Percentiles rank a stretch among this genome's conserved stretches.
phyloP scores from a whole-genome alignment of 2,888 invertebrate species.

The Cantharis nigra region DNA sequence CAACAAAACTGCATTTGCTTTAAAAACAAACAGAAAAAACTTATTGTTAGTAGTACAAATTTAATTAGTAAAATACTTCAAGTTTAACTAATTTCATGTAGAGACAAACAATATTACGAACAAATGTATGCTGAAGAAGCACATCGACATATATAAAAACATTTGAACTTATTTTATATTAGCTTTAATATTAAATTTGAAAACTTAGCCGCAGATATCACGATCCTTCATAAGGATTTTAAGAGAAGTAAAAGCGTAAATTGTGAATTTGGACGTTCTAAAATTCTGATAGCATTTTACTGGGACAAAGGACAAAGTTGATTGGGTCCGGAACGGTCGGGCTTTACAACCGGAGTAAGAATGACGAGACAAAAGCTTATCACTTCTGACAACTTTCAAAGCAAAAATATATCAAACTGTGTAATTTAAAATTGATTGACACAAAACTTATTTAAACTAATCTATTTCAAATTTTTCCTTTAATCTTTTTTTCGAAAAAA shows the following conservation, averaged over 20 bases:
- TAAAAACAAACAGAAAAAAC: not conserved
- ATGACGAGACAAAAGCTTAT: conserved; percentile 40
- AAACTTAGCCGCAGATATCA: not conserved
- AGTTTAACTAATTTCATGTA: not conserved
- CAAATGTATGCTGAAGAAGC: not conserved
- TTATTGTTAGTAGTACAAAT: not conserved
- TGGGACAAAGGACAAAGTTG: conserved; percentile 39
- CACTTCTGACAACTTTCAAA: conserved; percentile 34
- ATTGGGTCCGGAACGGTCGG: conserved; percentile 40
- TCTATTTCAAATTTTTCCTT: conserved; percentile 10
- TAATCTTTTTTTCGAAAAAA: not conserved
- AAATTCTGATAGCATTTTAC: conserved; percentile 39
- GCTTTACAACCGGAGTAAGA: conserved; percentile 37
- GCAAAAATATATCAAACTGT: conserved; percentile 24
- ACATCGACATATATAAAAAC: not conserved
- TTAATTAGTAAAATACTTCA: not conserved
- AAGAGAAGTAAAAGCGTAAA: conserved; percentile 33
- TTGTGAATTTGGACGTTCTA: conserved; percentile 37
- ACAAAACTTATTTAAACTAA: conserved; percentile 8
- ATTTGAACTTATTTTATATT: not conserved
- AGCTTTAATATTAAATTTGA: not conserved
- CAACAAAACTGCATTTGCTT: not conserved
- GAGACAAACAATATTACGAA: not conserved
- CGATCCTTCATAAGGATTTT: not conserved
- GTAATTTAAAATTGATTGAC: conserved; percentile 24